Evolutionary conservation across 2,797 vertebrate genomes (phyloP).

Genomic region (Squalus acanthias): DNA sequence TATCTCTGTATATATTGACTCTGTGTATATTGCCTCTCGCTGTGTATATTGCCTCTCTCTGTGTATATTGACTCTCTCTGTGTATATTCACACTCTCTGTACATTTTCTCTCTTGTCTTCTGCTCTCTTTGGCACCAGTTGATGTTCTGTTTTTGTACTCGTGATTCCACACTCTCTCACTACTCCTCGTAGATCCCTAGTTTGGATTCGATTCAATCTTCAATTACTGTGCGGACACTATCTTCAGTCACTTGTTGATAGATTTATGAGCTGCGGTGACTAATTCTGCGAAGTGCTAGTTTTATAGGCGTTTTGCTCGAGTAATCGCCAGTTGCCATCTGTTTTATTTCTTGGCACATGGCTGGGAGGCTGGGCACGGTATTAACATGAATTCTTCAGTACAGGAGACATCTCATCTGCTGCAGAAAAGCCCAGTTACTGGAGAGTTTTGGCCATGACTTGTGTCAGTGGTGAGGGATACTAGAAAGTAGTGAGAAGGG

Average conservation of each 20-base stretch:
- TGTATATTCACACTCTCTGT: not conserved
- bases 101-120: not conserved
- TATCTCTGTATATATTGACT: too few species aligned
- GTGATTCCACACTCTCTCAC: not conserved
- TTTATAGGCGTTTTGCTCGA: not conserved
- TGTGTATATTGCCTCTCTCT: too few species aligned
- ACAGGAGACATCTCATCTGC: not conserved
- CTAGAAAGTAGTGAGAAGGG: not conserved
- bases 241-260: not conserved
- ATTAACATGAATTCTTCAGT: not conserved
- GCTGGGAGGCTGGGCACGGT: not conserved
- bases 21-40: too few species aligned
- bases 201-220: not conserved
- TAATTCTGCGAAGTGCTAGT: not conserved
- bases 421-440: not conserved
- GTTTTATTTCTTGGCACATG: not conserved
- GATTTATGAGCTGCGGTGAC: slow-evolving; percentile 23
- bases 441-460: not conserved
- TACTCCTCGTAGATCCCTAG: not conserved
- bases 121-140: not conserved
- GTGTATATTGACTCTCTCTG: not conserved
- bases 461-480: not conserved
- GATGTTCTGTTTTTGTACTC: not conserved
- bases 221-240: not conserved
- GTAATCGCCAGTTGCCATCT: not conserved